These are phyloP conservation scores for Taurulus bubalis DNA, from an alignment of 2,113 vertebrate genomes.

Conservation along the genomic window DNA sequence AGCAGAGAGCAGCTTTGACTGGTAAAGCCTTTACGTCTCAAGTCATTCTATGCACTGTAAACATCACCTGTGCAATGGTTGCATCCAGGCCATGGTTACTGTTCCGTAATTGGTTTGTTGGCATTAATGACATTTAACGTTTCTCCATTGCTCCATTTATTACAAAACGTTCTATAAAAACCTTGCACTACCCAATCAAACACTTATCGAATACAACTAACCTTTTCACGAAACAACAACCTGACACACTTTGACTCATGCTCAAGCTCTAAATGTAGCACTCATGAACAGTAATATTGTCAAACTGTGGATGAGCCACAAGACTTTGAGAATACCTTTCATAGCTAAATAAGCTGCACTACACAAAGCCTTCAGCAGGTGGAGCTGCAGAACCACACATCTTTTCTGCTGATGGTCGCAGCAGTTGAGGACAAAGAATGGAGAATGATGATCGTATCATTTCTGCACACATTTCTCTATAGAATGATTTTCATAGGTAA, in stretches of 20 bases:
- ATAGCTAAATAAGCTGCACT: constrained; percentile 3
- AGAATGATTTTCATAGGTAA: constrained; percentile 27
- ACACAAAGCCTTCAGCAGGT: constrained; percentile 44
- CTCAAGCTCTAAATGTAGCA: too few species aligned
- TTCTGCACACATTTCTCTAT: background rate
- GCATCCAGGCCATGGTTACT: background rate
- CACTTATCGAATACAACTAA: background rate
- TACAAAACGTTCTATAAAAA: background rate
- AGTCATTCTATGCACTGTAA: background rate
- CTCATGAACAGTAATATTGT: background rate
- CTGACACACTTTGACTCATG: too few species aligned
- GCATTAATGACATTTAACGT: background rate
- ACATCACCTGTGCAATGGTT: background rate
- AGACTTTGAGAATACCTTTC: background rate
- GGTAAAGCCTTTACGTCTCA: background rate
- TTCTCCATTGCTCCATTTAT: background rate
- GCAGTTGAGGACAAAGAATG: background rate
- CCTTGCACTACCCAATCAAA: background rate
- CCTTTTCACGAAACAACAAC: background rate
- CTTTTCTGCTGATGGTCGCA: background rate
- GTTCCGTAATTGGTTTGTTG: background rate
- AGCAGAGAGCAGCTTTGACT: constrained; percentile 27
- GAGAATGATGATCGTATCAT: background rate
- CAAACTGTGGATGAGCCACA: background rate
- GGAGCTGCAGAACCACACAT: constrained; percentile 18